Conservation (phyloP, 2,113 vertebrate species). For the Amblyopsis rosae region DNA sequence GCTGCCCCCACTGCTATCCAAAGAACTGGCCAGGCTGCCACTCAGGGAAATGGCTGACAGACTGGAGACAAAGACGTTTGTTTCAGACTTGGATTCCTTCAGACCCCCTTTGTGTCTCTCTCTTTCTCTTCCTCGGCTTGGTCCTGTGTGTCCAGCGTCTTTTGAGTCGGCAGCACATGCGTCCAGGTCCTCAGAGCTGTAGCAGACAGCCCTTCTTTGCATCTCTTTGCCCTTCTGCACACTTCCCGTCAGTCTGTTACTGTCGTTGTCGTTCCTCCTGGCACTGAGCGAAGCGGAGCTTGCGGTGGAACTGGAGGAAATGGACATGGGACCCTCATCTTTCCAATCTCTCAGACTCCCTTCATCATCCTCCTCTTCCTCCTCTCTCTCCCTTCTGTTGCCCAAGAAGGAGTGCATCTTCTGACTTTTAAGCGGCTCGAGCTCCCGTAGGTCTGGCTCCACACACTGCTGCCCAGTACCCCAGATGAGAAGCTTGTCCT, state of each 20-base stretch:
- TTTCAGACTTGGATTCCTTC: slow-evolving; percentile 75
- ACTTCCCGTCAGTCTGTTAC: slow-evolving; percentile 54
- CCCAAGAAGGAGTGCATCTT: slow-evolving; percentile 66
- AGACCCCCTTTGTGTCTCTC: slow-evolving; percentile 55
- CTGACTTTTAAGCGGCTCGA: slow-evolving; percentile 70
- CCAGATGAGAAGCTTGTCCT: slow-evolving; percentile 76
- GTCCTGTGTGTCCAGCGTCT: slow-evolving; percentile 48
- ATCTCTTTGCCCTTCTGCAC: slow-evolving; percentile 30
- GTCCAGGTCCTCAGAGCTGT: slow-evolving; percentile 71
- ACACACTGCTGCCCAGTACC: slow-evolving; percentile 68
- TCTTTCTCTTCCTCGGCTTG: slow-evolving; percentile 37
- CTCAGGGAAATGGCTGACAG: slow-evolving; percentile 68
- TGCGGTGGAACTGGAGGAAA: slow-evolving; percentile 71
- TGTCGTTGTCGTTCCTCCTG: slow-evolving; percentile 70
- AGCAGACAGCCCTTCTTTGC: slow-evolving; percentile 49
- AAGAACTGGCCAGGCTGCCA: slow-evolving; percentile 71
- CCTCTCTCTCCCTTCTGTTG: slow-evolving; percentile 42
- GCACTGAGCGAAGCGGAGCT: slow-evolving; percentile 46
- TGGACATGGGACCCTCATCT: slow-evolving; percentile 70
- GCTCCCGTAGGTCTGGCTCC: slow-evolving; percentile 63
- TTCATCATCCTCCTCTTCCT: slow-evolving; percentile 52
- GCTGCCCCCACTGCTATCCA: slow-evolving; percentile 59
- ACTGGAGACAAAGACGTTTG: slow-evolving; percentile 73
- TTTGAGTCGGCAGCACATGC: slow-evolving; percentile 47
- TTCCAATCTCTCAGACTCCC: slow-evolving; percentile 56